Evolutionary conservation across 2,888 invertebrate species (phyloP).

Genomic region (Metellina segmentata): DNA sequence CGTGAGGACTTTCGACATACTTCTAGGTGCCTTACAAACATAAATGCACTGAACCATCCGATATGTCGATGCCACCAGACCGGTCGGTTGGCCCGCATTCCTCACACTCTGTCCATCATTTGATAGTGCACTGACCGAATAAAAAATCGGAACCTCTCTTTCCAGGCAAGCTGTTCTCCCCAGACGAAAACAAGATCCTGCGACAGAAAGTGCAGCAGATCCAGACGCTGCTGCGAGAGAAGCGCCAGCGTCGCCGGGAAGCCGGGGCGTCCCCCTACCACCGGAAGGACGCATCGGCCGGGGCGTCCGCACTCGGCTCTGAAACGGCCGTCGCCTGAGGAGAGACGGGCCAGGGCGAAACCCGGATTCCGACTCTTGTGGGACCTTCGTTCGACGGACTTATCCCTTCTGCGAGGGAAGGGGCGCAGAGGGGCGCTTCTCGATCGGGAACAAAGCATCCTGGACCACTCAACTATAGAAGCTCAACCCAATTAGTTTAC

Average conservation of each 20-base stretch:
- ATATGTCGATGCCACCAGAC: too few relatives aligned
- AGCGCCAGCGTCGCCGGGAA: conserved; percentile 84
- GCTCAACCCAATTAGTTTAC: too few relatives aligned
- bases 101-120: too few relatives aligned
- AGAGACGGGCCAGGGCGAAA: neutral
- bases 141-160: too few relatives aligned
- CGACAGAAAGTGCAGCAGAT: conserved; percentile 93
- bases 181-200: conserved; percentile 88
- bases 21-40: too few relatives aligned
- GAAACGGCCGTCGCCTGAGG: conserved; percentile 71
- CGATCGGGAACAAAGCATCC: too few relatives aligned
- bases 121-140: too few relatives aligned
- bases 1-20: too few relatives aligned
- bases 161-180: neutral
- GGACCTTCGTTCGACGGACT: neutral
- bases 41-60: too few relatives aligned
- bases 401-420: neutral
- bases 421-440: too few relatives aligned
- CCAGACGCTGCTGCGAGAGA: conserved; percentile 93
- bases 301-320: conserved; percentile 48
- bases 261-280: conserved; percentile 79
- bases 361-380: neutral
- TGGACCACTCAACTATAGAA: too few relatives aligned
- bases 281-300: neutral
- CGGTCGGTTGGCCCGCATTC: too few relatives aligned